Base-by-base conservation (phyloP, 2,113 vertebrate genomes). In the Sitta europaea region DNA sequence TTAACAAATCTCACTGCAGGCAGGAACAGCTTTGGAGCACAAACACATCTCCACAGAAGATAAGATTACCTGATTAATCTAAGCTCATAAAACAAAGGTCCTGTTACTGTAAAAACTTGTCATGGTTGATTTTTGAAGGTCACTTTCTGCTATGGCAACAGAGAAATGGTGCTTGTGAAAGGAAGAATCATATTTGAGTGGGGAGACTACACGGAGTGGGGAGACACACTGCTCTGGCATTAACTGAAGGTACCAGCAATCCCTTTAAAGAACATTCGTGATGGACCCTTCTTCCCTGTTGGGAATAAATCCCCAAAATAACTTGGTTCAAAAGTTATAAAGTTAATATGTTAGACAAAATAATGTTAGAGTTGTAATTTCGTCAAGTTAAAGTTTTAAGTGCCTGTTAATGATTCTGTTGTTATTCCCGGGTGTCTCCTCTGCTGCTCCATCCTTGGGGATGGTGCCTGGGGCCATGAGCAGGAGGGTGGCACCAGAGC, bases 51-150 rank as follows among this genome's bases (percentile, higher is more conserved):
- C 18, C 66, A n/a, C 31, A 66, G 51, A n/a, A 84, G 80, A 16
- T 77, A 77, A 83, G 71, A 91, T 91, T 75, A 91, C 36, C 28
- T 55, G 54, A 76, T 89, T 73, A 66, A 78, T 82, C 74, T 71
- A 96, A 95, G n/a, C 28, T 83, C 29, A 54, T 68, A 48, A 83
- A 86, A 57, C n/a, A 83, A 77, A 91, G n/a, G 31, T 75, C 31
- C 25, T 5, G 5, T 53, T 82, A 59, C 62, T 55, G n/a, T 75
- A 73, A 86, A 85, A 73, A 66, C 18, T 88, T 91, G 55, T 92
- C 22, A 38, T 35, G 33, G 67, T 65, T 91, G 50, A 58, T 93
- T 94, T 93, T 85, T 89, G 81, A 95, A 92, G 55, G 78, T 84
- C 57, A 40, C 33, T 66, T 77, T 63, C 59, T 90, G 14, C 74